Evolutionary conservation across 2,113 vertebrate genomes (phyloP).

Genomic region (Peromyscus polionotus): DNA sequence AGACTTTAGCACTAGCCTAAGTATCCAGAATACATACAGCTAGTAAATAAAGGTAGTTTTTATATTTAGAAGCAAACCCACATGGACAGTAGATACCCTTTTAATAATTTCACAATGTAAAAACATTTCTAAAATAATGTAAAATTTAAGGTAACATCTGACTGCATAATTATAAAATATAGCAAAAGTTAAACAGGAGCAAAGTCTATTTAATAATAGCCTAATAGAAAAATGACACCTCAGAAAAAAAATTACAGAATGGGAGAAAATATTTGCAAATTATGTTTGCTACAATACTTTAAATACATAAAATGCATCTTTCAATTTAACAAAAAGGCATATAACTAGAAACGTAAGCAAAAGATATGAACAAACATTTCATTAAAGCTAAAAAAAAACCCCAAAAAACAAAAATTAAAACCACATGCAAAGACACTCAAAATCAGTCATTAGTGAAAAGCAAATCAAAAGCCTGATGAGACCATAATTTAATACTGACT

Average conservation of each 20-base stretch:
- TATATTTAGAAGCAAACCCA: background rate
- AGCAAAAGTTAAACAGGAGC: constrained; percentile 15
- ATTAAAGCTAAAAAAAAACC: background rate
- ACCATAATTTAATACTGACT: background rate
- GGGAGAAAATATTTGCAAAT: background rate
- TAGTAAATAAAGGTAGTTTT: background rate
- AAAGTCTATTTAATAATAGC: constrained; percentile 45
- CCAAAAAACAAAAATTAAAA: background rate
- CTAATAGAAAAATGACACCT: background rate
- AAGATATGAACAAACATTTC: background rate
- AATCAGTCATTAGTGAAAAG: background rate
- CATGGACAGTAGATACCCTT: background rate
- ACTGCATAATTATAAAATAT: background rate
- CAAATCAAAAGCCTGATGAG: background rate
- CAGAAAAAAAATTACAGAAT: background rate
- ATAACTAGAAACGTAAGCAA: constrained; percentile 32
- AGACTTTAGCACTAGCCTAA: background rate
- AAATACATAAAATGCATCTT: background rate
- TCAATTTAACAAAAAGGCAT: background rate
- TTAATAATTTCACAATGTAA: constrained; percentile 33
- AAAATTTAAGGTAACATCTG: background rate
- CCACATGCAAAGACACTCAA: background rate
- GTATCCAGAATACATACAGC: background rate
- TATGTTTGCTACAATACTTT: background rate
- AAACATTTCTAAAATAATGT: constrained; percentile 6